These are phyloP conservation scores for Chloroceryle aenea DNA, from an alignment of 2,113 vertebrate genomes.

Conservation along the genomic window DNA sequence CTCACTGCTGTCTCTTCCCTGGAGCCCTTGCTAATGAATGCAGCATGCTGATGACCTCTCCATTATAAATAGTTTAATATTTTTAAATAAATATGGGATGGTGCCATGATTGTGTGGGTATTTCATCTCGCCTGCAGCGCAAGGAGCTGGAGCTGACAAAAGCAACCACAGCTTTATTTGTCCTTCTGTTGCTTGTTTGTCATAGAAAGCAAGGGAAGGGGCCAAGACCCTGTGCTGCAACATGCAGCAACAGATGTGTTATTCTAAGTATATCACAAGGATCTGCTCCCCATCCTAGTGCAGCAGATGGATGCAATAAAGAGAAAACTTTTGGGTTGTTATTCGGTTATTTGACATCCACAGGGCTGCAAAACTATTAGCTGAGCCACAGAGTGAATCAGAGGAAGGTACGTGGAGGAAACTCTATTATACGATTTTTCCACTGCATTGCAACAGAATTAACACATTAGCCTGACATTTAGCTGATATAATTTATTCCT, in stretches of 20 bases:
- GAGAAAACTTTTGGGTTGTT: neutral
- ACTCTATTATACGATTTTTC: neutral
- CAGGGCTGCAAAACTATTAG: neutral
- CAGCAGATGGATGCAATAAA: slow-evolving; percentile 52
- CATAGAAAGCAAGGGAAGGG: slow-evolving; percentile 2
- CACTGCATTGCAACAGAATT: neutral
- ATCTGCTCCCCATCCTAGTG: neutral
- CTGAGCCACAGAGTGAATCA: neutral
- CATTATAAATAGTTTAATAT: slow-evolving; percentile 55
- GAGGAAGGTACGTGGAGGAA: neutral
- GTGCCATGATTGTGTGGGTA: slow-evolving; percentile 33
- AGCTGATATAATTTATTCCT: slow-evolving; percentile 6
- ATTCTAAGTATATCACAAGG: slow-evolving; percentile 23
- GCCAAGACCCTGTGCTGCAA: neutral
- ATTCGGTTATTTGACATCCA: neutral
- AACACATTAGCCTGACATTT: slow-evolving; percentile 28
- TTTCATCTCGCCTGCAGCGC: slow-evolving; percentile 35
- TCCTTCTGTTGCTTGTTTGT: slow-evolving; percentile 7
- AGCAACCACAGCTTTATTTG: neutral
- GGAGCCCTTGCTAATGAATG: slow-evolving; percentile 38
- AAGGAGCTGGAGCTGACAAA: slow-evolving; percentile 5
- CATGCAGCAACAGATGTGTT: slow-evolving; percentile 19
- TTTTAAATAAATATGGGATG: slow-evolving; percentile 52
- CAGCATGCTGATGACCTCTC: slow-evolving; percentile 30
- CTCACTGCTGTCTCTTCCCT: neutral